Evolutionary conservation across 2,797 vertebrate genomes (phyloP), one percentile per base, ranked within the genome.

Genomic region (Octomys mimax): DNA sequence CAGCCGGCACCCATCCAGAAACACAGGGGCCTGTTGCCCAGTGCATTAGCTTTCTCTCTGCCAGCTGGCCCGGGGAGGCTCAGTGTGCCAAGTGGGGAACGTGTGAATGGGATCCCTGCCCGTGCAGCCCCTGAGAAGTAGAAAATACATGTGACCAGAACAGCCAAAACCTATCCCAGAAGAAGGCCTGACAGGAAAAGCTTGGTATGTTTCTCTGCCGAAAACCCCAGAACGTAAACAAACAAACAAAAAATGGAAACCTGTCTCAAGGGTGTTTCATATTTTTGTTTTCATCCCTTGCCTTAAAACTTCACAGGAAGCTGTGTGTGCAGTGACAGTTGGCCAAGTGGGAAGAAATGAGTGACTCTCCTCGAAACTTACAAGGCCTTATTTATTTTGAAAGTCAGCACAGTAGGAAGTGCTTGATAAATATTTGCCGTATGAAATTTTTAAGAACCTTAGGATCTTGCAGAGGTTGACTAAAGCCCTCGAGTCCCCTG

Each of bases 21-120:
- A 73, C 36, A 7, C 80, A 80, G 93, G 87, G 82, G 96, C 78
- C 71, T 75, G 61, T 84, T 64, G 94, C 89, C 86, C 66, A 28
- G 93, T 42, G 42, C 92, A 36, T 57, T 31, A 33, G 87, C 84
- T 62, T 75, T 4, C 77, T 31, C 12, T 59, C 87, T 86, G 91
- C 96, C 97, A 92, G 92, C 95, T 95, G 91, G 96, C 88, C 94
- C 18, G 3, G 83, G 68, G 87, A 94, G 88, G 78, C 59, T 42
- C 86, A 0, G 36, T 19, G 87, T 95, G 92, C 90, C 95, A 92
- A 36, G 89, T 59, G n/a, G 91, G 87, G 93, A 68, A 88, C 36
- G 12, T 91, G 88, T 88, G 92, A 93, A 73, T 28, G 78, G 93
- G 81, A 93, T 36, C 52, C 5, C 2, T 91, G 96, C 95, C 94